phyloP scores from a whole-genome alignment of 2,113 vertebrate species.

The Peromyscus californicus region DNA sequence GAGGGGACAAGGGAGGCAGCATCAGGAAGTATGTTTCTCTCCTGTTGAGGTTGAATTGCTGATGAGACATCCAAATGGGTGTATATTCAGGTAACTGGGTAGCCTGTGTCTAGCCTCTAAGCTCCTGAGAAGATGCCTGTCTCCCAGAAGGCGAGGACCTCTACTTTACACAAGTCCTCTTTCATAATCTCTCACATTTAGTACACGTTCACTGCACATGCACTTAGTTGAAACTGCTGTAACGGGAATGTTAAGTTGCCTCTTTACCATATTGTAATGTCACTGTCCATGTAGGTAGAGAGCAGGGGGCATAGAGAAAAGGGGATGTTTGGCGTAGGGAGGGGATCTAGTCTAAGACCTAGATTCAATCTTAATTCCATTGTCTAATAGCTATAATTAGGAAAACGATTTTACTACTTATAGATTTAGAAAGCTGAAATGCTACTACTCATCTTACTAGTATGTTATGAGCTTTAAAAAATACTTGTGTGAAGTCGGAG shows the following conservation, averaged over 20 bases:
- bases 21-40: neutral
- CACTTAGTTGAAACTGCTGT: neutral
- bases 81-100: neutral
- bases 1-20: neutral
- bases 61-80: neutral
- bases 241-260: neutral
- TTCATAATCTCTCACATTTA: neutral
- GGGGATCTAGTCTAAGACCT: neutral
- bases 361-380: neutral
- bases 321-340: neutral
- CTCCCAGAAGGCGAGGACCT: neutral
- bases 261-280: neutral
- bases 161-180: neutral
- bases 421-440: neutral
- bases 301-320: neutral
- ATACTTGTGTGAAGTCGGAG: neutral
- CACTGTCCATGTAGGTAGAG: neutral
- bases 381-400: neutral
- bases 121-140: neutral
- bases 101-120: rapidly evolving
- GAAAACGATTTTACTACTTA: neutral
- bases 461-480: neutral
- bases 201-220: neutral
- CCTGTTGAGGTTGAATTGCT: neutral
- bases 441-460: neutral